phyloP scores from a whole-genome alignment of 2,888 invertebrate genomes.

The Patella pellucida region DNA sequence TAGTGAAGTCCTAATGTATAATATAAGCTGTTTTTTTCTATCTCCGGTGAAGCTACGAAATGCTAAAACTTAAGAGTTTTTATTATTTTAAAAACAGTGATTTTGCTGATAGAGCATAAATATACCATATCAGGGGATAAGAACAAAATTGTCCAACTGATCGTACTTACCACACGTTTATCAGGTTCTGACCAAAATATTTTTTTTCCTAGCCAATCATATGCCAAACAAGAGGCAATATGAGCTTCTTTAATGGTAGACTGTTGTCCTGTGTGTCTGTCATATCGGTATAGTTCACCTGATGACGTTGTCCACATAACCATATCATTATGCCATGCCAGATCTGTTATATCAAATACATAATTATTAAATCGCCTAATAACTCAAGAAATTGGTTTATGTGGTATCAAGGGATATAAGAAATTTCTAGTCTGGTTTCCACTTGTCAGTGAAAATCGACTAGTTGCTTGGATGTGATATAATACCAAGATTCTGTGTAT shows the following conservation, averaged over 20 bases:
- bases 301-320: conserved; percentile 83
- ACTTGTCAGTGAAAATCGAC: no score
- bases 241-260: conserved; percentile 74
- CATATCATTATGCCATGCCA: conserved; percentile 83
- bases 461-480: no score
- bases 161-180: conserved; percentile 81
- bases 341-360: conserved; percentile 74
- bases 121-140: background rate
- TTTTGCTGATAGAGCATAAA: background rate
- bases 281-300: conserved; percentile 81
- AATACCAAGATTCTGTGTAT: no score
- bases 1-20: no score
- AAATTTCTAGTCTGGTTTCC: no score
- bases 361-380: background rate
- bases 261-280: conserved; percentile 74
- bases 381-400: no score
- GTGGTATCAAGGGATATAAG: no score
- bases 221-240: conserved; percentile 84
- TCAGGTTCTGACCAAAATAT: conserved; percentile 92
- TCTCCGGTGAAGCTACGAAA: background rate
- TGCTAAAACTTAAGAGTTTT: background rate
- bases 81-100: background rate
- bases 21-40: background rate
- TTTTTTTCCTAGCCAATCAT: conserved; percentile 91
- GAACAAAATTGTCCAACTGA: background rate